A percentile compares a stretch with the other conserved stretches of the same genome.
These are phyloP conservation scores for Trachops cirrhosus DNA, from an alignment of 2,797 vertebrate species.

Conservation along the genomic window DNA sequence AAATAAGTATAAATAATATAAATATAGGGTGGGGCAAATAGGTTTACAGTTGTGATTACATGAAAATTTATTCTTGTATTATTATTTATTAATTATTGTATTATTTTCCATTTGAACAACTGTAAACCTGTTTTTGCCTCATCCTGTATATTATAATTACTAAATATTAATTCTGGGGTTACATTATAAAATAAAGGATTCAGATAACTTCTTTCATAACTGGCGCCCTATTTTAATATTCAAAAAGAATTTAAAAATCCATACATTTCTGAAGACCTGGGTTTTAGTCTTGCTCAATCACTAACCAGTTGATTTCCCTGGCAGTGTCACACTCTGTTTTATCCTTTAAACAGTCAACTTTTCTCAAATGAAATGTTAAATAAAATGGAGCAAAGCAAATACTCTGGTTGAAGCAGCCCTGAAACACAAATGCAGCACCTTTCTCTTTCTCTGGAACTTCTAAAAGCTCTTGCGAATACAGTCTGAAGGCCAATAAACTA, in stretches of 20 bases:
- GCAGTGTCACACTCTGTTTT: not conserved
- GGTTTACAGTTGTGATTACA: not conserved
- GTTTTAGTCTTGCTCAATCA: not conserved
- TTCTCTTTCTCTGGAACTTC: not conserved
- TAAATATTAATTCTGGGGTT: not conserved
- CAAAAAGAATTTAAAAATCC: not conserved
- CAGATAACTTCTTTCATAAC: not conserved
- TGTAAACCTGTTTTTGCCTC: not conserved
- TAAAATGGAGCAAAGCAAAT: not conserved
- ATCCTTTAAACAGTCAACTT: not conserved
- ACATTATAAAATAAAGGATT: not conserved
- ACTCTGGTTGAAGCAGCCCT: not conserved
- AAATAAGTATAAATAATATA: conserved; percentile 6
- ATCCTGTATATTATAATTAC: not conserved
- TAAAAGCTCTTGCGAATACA: not conserved
- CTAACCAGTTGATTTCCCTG: not conserved
- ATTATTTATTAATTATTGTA: not conserved
- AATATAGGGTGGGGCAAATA: not conserved
- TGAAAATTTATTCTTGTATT: not conserved
- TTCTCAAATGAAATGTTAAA: conserved; percentile 23
- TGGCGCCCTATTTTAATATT: not conserved
- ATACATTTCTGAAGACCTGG: not conserved
- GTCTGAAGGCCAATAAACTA: not conserved
- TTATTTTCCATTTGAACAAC: not conserved
- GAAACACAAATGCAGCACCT: not conserved